phyloP scores from a whole-genome alignment of 2,888 invertebrate genomes.

The Drosophila barbarae region DNA sequence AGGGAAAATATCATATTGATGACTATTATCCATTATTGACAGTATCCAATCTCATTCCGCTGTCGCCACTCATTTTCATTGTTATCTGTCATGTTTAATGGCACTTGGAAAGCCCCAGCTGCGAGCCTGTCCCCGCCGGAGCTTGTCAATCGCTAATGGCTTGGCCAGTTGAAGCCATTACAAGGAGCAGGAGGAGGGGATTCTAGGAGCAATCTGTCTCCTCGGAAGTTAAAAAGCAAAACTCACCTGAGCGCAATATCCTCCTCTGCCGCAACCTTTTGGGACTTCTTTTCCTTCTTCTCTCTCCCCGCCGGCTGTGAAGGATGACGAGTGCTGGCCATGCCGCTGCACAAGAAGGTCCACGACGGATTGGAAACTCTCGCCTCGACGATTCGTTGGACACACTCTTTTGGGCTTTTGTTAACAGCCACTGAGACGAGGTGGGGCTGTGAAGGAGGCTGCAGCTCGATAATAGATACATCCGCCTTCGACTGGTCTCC shows the following conservation, averaged over 20 bases:
- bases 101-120: conserved; percentile 7
- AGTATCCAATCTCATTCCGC: conserved; percentile 25
- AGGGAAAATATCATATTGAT: conserved; percentile 23
- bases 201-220: conserved; percentile 13
- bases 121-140: background rate
- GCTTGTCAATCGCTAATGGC: conserved; percentile 30
- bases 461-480: background rate
- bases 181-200: background rate
- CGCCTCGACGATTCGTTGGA: background rate
- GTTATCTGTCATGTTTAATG: conserved; percentile 36
- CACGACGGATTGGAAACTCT: conserved; percentile 53
- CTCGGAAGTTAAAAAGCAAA: background rate
- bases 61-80: conserved; percentile 28
- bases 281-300: background rate
- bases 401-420: conserved; percentile 12
- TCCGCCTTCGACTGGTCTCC: background rate
- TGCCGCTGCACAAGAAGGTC: conserved; percentile 70
- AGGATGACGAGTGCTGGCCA: conserved; percentile 17
- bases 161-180: conserved; percentile 13
- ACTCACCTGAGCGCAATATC: conserved; percentile 30
- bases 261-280: background rate
- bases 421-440: conserved; percentile 66
- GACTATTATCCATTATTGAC: conserved; percentile 34
- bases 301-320: conserved; percentile 16
- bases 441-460: conserved; percentile 36